These are phyloP conservation scores for Cuculus canorus DNA, from an alignment of 2,797 vertebrate genomes.

Conservation along the genomic window DNA sequence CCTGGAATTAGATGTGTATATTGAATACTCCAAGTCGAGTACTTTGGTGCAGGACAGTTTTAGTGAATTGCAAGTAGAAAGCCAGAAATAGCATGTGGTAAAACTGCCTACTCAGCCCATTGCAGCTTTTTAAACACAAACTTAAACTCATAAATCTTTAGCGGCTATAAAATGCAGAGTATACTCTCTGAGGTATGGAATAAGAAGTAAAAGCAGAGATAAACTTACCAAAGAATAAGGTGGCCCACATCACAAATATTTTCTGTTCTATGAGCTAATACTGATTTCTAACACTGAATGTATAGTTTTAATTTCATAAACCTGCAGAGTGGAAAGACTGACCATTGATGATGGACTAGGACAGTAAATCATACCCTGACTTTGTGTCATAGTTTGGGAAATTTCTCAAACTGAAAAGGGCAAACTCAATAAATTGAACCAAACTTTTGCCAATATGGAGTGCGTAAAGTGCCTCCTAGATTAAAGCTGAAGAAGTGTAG, in stretches of 20 bases:
- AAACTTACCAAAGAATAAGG: background rate
- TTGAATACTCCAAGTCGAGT: background rate
- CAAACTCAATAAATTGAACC: background rate
- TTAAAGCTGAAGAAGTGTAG: background rate
- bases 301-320: background rate
- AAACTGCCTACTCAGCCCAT: background rate
- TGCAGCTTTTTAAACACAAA: background rate
- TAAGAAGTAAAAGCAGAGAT: background rate
- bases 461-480: background rate
- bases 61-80: background rate
- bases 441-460: background rate
- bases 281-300: background rate
- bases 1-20: background rate
- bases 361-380: background rate
- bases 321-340: background rate
- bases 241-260: background rate
- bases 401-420: background rate
- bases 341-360: background rate
- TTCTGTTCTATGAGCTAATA: background rate
- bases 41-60: background rate
- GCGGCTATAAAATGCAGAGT: background rate
- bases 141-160: background rate
- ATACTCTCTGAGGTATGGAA: background rate
- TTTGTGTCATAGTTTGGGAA: background rate
- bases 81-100: background rate